phyloP scores from a whole-genome alignment of 1,140 invertebrate species.

The Frieseomelitta varia region DNA sequence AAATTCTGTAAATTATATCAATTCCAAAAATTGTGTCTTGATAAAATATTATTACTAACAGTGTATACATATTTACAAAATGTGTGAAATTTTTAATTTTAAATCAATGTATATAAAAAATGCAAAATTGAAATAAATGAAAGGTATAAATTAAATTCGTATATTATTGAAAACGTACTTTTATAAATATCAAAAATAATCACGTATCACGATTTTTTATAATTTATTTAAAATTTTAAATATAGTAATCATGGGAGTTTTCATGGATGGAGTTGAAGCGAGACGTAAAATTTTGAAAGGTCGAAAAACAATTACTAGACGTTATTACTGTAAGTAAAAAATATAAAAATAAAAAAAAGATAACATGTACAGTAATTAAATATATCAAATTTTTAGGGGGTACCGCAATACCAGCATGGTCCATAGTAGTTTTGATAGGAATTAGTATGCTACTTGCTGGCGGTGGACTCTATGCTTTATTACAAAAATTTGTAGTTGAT shows the following conservation, averaged over 20 bases:
- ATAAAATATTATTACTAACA: not conserved
- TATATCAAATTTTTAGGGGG: conserved; percentile 81
- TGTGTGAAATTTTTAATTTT: too few species aligned
- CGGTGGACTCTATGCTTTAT: conserved; percentile 85
- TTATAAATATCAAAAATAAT: not conserved
- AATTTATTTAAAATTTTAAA: conserved; percentile 64
- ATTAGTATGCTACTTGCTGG: conserved; percentile 86
- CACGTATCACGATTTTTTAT: not conserved
- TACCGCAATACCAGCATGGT: conserved; percentile 88
- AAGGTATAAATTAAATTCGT: not conserved
- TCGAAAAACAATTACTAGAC: conserved; percentile 87
- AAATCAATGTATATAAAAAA: not conserved
- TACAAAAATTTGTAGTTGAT: conserved; percentile 86
- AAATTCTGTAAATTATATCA: not conserved
- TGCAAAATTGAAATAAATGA: not conserved
- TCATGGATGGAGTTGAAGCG: conserved; percentile 86
- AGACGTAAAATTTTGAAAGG: conserved; percentile 88
- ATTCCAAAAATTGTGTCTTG: not conserved
- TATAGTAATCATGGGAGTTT: conserved; percentile 85
- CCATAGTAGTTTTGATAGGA: conserved; percentile 86
- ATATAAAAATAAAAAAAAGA: not conserved
- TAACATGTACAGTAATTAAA: not conserved
- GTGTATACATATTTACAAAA: not conserved
- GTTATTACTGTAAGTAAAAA: conserved; percentile 87
- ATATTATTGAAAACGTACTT: not conserved